Evolutionary conservation across 2,888 invertebrate genomes (phyloP).

Genomic region (Strigamia crassipes): DNA sequence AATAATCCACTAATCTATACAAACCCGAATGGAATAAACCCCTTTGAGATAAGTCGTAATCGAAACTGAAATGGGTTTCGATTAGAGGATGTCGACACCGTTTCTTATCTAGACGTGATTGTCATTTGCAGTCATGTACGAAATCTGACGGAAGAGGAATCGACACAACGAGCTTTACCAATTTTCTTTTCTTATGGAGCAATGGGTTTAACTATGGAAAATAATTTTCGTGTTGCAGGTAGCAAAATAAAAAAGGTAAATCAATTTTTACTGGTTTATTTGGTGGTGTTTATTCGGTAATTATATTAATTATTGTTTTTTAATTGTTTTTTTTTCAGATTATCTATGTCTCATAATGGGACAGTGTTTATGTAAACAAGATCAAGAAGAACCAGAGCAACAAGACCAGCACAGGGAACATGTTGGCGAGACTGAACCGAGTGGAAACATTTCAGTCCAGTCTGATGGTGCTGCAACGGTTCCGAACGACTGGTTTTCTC

Average conservation of each 20-base stretch:
- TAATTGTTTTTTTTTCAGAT: background rate
- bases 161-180: background rate
- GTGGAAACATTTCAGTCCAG: conserved; percentile 36
- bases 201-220: background rate
- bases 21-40: background rate
- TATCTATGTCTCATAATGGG: conserved; percentile 65
- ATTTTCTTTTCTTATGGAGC: background rate
- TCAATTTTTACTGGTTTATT: background rate
- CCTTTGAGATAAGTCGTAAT: background rate
- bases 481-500: conserved; percentile 8
- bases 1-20: too few species aligned
- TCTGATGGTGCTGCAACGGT: conserved; percentile 31
- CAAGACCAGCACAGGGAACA: background rate
- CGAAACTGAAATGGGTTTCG: background rate
- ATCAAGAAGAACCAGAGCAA: conserved; percentile 55
- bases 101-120: background rate
- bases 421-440: background rate
- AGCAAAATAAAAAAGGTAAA: background rate
- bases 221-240: background rate
- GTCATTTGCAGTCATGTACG: background rate
- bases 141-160: background rate
- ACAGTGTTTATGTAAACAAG: conserved; percentile 75
- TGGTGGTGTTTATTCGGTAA: background rate
- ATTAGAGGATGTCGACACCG: background rate
- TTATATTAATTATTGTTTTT: background rate